These are phyloP conservation scores for Lophotriccus pileatus DNA, from an alignment of 2,797 vertebrate species.

Conservation along the genomic window DNA sequence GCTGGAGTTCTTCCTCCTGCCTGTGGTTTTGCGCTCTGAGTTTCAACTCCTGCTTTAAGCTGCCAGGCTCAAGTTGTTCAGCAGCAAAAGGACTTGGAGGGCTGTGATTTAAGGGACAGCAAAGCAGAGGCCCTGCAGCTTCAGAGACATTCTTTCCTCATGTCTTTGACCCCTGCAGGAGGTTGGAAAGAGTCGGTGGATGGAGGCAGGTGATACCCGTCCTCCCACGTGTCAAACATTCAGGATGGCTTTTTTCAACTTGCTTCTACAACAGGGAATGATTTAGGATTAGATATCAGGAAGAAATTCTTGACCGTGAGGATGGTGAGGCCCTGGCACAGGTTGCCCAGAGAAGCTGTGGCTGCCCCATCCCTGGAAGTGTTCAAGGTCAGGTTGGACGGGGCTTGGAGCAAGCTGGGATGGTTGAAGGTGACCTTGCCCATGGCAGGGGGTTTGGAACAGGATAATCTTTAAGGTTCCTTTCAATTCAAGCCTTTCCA, in stretches of 20 bases:
- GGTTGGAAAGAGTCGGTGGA: not conserved
- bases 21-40: not conserved
- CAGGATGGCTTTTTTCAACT: not conserved
- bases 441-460: not conserved
- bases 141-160: not conserved
- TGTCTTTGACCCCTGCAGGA: not conserved
- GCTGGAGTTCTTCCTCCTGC: not conserved
- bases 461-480: not conserved
- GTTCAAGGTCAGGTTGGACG: not conserved
- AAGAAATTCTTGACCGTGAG: not conserved
- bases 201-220: not conserved
- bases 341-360: not conserved
- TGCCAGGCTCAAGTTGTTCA: not conserved
- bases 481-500: not conserved
- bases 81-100: not conserved
- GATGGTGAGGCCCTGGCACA: fast-evolving
- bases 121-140: not conserved
- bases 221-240: not conserved
- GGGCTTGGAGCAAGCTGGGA: fast-evolving
- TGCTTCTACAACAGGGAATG: not conserved
- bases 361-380: not conserved
- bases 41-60: not conserved
- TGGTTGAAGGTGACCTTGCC: not conserved
- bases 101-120: not conserved
- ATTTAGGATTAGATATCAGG: not conserved